Evolutionary conservation across 2,797 vertebrate species (phyloP), one percentile per base, ranked within the genome.

Genomic region (Scolopax rusticola): DNA sequence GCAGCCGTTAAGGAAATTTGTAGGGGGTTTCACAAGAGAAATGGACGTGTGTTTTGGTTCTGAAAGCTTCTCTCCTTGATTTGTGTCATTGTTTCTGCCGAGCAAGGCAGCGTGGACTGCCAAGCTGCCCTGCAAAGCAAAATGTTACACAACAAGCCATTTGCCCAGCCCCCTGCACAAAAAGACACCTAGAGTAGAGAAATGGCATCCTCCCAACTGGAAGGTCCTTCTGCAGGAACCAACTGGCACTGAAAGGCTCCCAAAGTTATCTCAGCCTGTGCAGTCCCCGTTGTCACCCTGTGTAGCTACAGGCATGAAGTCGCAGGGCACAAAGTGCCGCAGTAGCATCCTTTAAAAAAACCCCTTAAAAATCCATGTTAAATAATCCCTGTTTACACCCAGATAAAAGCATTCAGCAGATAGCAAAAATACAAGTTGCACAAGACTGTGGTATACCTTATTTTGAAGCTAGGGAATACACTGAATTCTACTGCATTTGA

Each of bases 31-130:
- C 83, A 90, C 87, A 70, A 59, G 47, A 60, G 38, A 92, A 95
- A 67, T 9, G 3, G 59, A 63, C 0, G 2, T 1, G 1, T 28
- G 51, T 88, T 92, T 81, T 0, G 0, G 47, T 15, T 57, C 79
- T 36, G 73, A 84, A 82, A 92, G 75, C 54, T 15, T 84, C 76
- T 78, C 59, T 73, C 41, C 33, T 86, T 12, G 67, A 80, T 94
- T 85, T 89, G 51, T 73, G 84, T 73, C 79, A 41, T 5, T 89
- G 40, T 75, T 92, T 54, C 79, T 89, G 86, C 84, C 1, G 5
- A 43, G 65, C 71, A 64, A 51, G 1, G 6, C 28, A 65, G 89
- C 2, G 0, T n/a, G 30, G 63, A 4, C 77, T 75, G 79, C 40
- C 65, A 69, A 86, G 60, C 51, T 4, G 0, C 24, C 60, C 84